These are phyloP conservation scores for Pseudomyrmex pallidus DNA, from an alignment of 1,140 invertebrate species.

Conservation along the genomic window DNA sequence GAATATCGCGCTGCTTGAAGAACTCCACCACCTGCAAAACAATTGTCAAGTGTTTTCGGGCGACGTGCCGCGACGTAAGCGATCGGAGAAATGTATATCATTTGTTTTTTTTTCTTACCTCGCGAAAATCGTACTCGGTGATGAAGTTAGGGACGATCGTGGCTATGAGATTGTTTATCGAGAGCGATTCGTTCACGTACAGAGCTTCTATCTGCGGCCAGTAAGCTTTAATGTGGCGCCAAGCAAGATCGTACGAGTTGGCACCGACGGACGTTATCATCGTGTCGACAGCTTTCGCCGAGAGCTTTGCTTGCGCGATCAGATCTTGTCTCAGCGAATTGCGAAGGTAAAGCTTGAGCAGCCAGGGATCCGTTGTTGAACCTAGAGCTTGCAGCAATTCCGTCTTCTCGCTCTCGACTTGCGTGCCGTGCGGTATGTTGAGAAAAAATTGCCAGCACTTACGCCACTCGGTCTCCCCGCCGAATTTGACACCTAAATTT, in stretches of 20 bases:
- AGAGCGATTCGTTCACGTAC: conserved; percentile 89
- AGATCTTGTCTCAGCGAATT: conserved; percentile 88
- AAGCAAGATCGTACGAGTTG: conserved; percentile 91
- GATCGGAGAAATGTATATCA: not conserved
- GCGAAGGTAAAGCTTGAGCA: conserved; percentile 90
- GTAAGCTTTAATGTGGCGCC: conserved; percentile 91
- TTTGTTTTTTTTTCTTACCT: conserved; percentile 84
- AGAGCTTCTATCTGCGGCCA: conserved; percentile 89
- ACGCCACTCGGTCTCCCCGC: conserved; percentile 90
- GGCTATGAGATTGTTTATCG: conserved; percentile 89
- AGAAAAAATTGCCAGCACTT: conserved; percentile 91
- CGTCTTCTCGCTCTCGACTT: conserved; percentile 88
- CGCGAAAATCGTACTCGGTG: conserved; percentile 90
- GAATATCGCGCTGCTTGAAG: conserved; percentile 89
- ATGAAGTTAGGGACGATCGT: conserved; percentile 88
- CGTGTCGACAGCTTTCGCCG: conserved; percentile 88
- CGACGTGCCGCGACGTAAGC: too few relatives aligned
- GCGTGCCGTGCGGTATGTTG: conserved; percentile 81
- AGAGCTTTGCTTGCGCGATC: conserved; percentile 82
- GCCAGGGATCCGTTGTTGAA: conserved; percentile 89
- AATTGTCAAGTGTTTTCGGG: conserved; percentile 26
- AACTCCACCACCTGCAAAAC: conserved; percentile 86
- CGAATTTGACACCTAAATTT: conserved; percentile 86
- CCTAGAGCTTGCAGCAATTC: conserved; percentile 90
- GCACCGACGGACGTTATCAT: conserved; percentile 89